These are phyloP conservation scores for Drosophila pseudotakahashii DNA, from an alignment of 2,888 invertebrate species.

Conservation along the genomic window DNA sequence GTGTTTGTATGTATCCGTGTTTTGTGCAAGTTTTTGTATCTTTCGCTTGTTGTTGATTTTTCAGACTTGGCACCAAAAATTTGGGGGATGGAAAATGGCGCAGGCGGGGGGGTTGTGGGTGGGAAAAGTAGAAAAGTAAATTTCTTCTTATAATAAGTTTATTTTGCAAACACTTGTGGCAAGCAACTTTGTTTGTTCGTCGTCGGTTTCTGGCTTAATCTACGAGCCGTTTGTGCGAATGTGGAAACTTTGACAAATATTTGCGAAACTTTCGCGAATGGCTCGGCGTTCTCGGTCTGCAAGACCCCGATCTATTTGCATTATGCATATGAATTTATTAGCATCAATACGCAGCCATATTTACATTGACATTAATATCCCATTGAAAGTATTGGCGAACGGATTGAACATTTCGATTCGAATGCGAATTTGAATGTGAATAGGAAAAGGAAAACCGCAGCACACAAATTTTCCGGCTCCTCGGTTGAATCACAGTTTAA, in stretches of 20 bases:
- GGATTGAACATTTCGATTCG: constrained; percentile 19
- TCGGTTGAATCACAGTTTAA: constrained; percentile 14
- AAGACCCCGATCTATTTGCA: constrained; percentile 67
- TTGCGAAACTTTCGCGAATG: constrained; percentile 67
- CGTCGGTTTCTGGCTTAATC: constrained; percentile 70
- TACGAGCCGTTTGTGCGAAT: constrained; percentile 80
- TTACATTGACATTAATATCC: constrained; percentile 59
- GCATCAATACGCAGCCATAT: constrained; percentile 64
- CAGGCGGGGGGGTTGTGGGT: constrained; percentile 1
- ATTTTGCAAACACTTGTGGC: constrained; percentile 82
- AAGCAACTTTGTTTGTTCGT: constrained; percentile 78
- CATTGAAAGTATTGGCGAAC: constrained; percentile 31
- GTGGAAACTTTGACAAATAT: constrained; percentile 82
- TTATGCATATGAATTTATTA: constrained; percentile 78
- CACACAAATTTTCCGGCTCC: constrained; percentile 27
- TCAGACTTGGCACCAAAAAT: constrained; percentile 72
- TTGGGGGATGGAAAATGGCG: constrained; percentile 2
- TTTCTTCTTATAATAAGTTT: constrained; percentile 81
- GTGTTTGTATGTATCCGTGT: constrained; percentile 50
- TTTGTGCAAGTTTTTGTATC: constrained; percentile 76
- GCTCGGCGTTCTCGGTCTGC: constrained; percentile 36
- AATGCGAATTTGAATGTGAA: constrained; percentile 26
- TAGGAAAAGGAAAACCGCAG: constrained; percentile 48
- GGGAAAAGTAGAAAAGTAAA: constrained; percentile 64
- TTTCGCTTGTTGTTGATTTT: constrained; percentile 77